phyloP scores from a whole-genome alignment of 2,113 vertebrate genomes.

The Brienomyrus brachyistius region DNA sequence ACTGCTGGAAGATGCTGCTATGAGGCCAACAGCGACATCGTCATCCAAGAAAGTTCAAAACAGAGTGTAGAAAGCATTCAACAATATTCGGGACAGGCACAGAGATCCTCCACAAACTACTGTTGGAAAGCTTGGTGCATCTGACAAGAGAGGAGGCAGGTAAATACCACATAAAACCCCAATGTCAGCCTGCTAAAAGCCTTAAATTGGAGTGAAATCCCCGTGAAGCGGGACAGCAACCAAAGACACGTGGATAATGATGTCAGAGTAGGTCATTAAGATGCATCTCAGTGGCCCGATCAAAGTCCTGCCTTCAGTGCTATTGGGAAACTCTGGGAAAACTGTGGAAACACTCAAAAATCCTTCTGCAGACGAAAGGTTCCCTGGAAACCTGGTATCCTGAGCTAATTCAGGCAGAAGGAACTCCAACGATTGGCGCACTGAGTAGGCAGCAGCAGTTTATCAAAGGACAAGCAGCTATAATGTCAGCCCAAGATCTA shows the following conservation, averaged over 20 bases:
- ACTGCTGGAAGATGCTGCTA: neutral
- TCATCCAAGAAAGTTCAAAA: neutral
- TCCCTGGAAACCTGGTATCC: neutral
- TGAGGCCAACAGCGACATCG: neutral
- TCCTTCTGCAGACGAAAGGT: neutral
- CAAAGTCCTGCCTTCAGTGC: neutral
- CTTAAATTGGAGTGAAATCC: neutral
- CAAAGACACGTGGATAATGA: neutral
- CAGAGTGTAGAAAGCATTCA: neutral
- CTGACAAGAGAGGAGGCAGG: neutral
- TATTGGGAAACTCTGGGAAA: neutral
- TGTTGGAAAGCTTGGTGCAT: neutral
- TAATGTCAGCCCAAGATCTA: neutral
- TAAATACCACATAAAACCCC: neutral
- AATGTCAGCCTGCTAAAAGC: neutral
- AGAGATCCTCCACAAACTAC: neutral
- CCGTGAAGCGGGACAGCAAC: neutral
- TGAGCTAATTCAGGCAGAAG: neutral
- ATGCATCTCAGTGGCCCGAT: neutral
- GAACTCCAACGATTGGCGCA: neutral
- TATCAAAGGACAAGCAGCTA: neutral
- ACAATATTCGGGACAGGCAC: neutral
- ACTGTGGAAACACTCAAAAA: neutral
- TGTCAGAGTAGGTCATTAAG: neutral
- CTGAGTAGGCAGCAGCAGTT: neutral